Base-by-base conservation (phyloP, 2,113 vertebrate genomes). In the Brevimyrus niger region DNA sequence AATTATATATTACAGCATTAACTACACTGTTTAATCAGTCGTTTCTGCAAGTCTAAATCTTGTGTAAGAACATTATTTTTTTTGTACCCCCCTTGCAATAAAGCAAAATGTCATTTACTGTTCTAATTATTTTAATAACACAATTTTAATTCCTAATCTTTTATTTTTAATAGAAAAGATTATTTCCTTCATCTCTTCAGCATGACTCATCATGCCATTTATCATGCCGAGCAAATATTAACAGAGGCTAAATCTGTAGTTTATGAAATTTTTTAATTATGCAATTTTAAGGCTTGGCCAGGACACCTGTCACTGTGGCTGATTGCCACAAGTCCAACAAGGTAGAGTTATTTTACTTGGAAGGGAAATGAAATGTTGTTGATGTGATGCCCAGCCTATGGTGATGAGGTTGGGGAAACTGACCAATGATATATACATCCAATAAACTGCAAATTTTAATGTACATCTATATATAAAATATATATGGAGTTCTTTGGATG, bases 1-100 rank as follows among this genome's bases (percentile, higher is more conserved):
- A 83, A 80, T 88, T 73, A 65, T 65, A 89, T 35, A 61, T 58
- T 84, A 83, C 88, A 17, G 88, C 88, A 84, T 55, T 55, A 44
- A 85, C 19, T 44, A 10, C 23, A 84, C 15, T 51, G 7, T 38
- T 53, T 82, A 46, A 84, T 58, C 80, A 61, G 87, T 23, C 19
- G 11, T 50, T 42, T 58, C 42, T 38, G 9, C 51, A 23, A 31
- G 17, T 87, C 38, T 65, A 53, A 21, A 46, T 53, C 50, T 58
- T 27, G 53, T 10, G 27, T 58, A 55, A 89, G 80, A 58, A 53
- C 50, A 53, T 58, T 44, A 17, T 61, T 61, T 80, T 48, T 80
- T 88, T 88, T 76, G 23, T 87, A 53, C 48, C 55, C 50, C 31
- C 50, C 50, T 87, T 53, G 50, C 19, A 7, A 87, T 53, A 53